Conservation (phyloP, 1,140 invertebrate species). For the Samia ricini region DNA sequence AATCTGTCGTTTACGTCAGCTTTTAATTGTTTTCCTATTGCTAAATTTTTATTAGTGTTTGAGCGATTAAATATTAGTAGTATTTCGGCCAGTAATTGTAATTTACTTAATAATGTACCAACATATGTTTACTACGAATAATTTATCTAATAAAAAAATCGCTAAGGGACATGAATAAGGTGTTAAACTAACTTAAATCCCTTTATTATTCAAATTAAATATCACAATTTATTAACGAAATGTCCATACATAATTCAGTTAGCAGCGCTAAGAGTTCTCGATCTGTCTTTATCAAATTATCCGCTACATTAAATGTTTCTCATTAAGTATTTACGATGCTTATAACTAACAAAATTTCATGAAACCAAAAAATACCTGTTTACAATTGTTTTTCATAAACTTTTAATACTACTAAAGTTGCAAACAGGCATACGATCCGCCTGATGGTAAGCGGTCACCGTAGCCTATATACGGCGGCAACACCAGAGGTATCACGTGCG, state of each 20-base stretch:
- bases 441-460: too few species aligned
- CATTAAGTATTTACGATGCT: neutral
- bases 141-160: neutral
- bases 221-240: neutral
- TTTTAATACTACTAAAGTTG: too few species aligned
- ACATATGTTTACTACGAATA: neutral
- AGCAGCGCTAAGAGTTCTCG: neutral
- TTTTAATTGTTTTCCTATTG: too few species aligned
- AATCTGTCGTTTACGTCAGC: too few species aligned
- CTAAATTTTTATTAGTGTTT: too few species aligned
- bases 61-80: too few species aligned
- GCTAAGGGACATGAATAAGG: neutral
- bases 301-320: neutral
- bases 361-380: too few species aligned
- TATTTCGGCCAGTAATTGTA: slow-evolving; percentile 9
- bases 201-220: neutral
- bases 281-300: neutral
- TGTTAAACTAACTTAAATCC: neutral
- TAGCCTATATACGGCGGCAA: too few species aligned
- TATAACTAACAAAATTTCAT: too few species aligned
- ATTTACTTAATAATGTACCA: neutral
- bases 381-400: too few species aligned
- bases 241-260: neutral
- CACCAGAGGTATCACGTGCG: too few species aligned
- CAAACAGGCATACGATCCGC: too few species aligned